phyloP scores from a whole-genome alignment of 2,113 vertebrate species.

The Elanus axillaris region DNA sequence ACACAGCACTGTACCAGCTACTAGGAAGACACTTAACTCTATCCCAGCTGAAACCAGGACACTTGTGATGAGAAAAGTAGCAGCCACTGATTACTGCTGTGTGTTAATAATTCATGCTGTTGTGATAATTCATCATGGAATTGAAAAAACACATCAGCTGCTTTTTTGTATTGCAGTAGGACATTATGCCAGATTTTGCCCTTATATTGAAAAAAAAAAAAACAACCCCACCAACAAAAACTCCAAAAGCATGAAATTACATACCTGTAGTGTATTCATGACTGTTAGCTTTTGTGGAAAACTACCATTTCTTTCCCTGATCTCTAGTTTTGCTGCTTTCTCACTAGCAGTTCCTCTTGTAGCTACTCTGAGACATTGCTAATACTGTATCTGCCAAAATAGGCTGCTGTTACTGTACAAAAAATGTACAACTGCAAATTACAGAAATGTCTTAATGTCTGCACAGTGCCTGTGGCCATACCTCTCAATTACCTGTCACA shows the following conservation, averaged over 20 bases:
- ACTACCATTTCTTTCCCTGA: not conserved
- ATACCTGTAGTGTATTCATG: not conserved
- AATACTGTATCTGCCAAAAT: not conserved
- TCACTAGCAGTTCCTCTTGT: not conserved
- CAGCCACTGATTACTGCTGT: not conserved
- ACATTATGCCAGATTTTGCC: not conserved
- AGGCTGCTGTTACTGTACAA: not conserved
- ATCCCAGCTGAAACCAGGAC: too few species aligned
- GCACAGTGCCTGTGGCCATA: not conserved
- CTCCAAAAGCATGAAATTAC: not conserved
- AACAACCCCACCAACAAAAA: accelerated
- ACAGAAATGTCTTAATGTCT: not conserved
- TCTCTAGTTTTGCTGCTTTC: not conserved
- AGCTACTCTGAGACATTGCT: not conserved
- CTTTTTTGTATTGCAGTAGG: not conserved
- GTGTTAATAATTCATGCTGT: too few species aligned
- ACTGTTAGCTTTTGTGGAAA: not conserved
- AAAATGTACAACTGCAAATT: not conserved
- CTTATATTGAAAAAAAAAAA: not conserved
- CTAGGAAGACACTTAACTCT: too few species aligned
- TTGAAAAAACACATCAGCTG: not conserved
- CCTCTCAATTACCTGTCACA: not conserved
- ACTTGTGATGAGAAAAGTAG: not conserved
- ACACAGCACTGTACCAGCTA: too few species aligned
- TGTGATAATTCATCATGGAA: not conserved